These are phyloP conservation scores for Tachuris rubrigastra DNA, from an alignment of 2,113 vertebrate species.

Conservation along the genomic window DNA sequence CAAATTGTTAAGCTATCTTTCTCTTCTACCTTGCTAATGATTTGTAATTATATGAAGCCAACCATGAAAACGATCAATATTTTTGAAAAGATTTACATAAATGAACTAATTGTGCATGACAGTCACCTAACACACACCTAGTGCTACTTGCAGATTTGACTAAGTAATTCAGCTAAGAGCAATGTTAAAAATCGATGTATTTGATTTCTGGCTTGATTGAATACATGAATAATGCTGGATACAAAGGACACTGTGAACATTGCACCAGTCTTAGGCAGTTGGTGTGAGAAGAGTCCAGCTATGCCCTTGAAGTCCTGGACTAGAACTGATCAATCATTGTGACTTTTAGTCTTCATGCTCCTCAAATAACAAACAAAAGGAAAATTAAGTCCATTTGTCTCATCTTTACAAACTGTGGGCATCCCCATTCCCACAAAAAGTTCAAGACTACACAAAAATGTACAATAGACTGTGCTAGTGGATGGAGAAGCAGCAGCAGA, in stretches of 20 bases:
- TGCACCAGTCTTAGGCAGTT: neutral
- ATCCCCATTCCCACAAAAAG: neutral
- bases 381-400: neutral
- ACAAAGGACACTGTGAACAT: neutral
- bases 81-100: slow-evolving; percentile 46
- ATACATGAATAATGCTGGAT: neutral
- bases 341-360: neutral
- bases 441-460: neutral
- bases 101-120: slow-evolving; percentile 27
- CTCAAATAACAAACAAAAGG: neutral
- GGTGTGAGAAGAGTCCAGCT: neutral
- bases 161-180: neutral
- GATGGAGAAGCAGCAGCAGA: neutral
- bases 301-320: neutral
- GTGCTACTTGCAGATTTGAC: slow-evolving; percentile 41
- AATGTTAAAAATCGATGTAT: slow-evolving; percentile 21
- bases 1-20: slow-evolving; percentile 17
- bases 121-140: neutral
- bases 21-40: slow-evolving; percentile 16
- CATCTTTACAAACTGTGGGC: neutral
- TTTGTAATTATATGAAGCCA: slow-evolving; percentile 36
- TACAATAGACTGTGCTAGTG: neutral
- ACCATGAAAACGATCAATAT: slow-evolving; percentile 30
- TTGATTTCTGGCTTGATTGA: slow-evolving; percentile 6
- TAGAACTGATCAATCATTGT: neutral